These are phyloP conservation scores for Burhinus oedicnemus DNA, from an alignment of 2,113 vertebrate species.

Conservation along the genomic window DNA sequence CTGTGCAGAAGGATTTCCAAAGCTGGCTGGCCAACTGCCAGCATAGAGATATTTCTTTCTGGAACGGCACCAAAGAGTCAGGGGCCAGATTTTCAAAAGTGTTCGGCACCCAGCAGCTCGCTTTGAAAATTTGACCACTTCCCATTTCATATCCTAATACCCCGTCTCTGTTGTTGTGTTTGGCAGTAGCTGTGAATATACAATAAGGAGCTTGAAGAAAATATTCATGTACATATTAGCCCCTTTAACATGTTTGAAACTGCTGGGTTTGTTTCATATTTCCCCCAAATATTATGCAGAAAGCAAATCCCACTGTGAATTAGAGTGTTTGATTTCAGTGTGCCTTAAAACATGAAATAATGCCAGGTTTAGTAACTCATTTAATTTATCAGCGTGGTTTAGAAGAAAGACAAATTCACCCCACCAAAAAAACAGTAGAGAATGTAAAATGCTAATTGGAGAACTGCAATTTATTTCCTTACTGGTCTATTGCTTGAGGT, in stretches of 20 bases:
- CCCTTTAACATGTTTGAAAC: not conserved
- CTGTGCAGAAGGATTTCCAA: conserved; percentile 40
- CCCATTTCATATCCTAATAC: conserved; percentile 51
- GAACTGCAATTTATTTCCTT: conserved; percentile 24
- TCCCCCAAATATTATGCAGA: not conserved
- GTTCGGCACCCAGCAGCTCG: conserved; percentile 13
- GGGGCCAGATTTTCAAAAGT: conserved; percentile 41
- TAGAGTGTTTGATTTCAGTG: not conserved
- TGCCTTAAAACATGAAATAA: conserved; percentile 33
- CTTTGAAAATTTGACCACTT: conserved; percentile 58
- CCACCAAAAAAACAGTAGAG: not conserved
- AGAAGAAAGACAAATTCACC: conserved; percentile 19
- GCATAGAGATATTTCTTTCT: conserved; percentile 39
- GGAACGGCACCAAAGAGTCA: conserved; percentile 2
- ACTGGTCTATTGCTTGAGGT: conserved; percentile 16
- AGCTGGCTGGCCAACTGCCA: conserved; percentile 48
- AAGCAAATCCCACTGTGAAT: conserved; percentile 1
- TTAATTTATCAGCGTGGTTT: conserved; percentile 11
- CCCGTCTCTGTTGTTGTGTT: conserved; percentile 20
- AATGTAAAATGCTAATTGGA: conserved; percentile 32
- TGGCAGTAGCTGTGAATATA: conserved; percentile 43
- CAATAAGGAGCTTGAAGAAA: conserved; percentile 21
- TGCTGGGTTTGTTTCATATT: conserved; percentile 4
- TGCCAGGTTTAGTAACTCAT: not conserved
- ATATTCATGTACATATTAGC: not conserved